Conservation (phyloP, 2,888 invertebrate genomes). For the Archips xylosteana region DNA sequence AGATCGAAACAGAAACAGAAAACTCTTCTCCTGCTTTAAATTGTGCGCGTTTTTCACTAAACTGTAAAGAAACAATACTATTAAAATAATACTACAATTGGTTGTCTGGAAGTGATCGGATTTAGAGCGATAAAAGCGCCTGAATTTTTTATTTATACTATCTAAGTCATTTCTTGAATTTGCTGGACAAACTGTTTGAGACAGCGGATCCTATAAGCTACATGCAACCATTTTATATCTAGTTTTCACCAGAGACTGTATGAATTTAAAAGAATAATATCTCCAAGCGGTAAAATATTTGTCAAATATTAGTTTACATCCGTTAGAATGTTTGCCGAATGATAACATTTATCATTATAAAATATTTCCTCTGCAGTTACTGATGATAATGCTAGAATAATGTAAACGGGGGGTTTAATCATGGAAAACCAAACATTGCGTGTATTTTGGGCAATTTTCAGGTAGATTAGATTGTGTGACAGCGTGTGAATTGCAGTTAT, state of each 20-base stretch:
- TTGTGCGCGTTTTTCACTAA: not conserved
- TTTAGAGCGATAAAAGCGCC: too few relatives aligned
- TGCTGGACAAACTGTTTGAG: not conserved
- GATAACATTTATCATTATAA: slow-evolving; percentile 20
- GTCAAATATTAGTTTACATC: slow-evolving; percentile 19
- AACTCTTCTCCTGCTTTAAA: not conserved
- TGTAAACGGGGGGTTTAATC: slow-evolving; percentile 6
- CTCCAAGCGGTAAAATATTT: slow-evolving; percentile 17
- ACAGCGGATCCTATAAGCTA: slow-evolving; percentile 2
- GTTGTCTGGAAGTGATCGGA: too few relatives aligned
- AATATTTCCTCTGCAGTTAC: slow-evolving; percentile 18
- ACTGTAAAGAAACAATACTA: too few relatives aligned
- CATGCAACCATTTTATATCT: slow-evolving; percentile 11
- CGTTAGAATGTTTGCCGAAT: slow-evolving; percentile 9
- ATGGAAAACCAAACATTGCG: slow-evolving; percentile 20
- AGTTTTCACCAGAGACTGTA: slow-evolving; percentile 2
- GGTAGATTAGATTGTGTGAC: slow-evolving; percentile 1
- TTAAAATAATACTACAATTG: too few relatives aligned
- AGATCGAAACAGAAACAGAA: too few relatives aligned
- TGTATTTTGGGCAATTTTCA: slow-evolving; percentile 13
- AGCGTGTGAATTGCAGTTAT: slow-evolving; percentile 14
- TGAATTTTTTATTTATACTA: too few relatives aligned
- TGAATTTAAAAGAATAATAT: slow-evolving; percentile 11
- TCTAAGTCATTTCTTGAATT: not conserved
- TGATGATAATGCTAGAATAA: slow-evolving; percentile 14